phyloP scores from a whole-genome alignment of 1,140 invertebrate species.

The Trypoxylus dichotomus region DNA sequence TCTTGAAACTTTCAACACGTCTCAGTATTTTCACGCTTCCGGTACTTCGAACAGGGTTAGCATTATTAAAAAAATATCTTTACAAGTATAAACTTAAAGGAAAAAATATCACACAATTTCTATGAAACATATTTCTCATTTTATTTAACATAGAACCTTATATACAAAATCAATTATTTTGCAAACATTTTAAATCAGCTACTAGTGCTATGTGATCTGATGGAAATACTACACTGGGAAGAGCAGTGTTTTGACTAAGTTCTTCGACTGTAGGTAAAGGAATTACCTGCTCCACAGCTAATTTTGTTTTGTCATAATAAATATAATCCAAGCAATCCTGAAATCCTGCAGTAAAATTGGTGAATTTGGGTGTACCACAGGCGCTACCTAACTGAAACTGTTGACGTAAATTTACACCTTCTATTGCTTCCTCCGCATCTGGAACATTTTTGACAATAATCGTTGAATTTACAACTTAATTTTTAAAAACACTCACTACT shows the following conservation, averaged over 20 bases:
- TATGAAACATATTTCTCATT: no score
- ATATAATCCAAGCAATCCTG: conserved; percentile 92
- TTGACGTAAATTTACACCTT: conserved; percentile 64
- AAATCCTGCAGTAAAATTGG: conserved; percentile 85
- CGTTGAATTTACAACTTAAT: neutral
- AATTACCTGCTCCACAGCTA: conserved; percentile 72
- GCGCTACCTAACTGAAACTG: conserved; percentile 68
- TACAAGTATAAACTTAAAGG: no score
- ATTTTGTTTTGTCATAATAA: conserved; percentile 71
- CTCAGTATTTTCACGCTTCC: no score
- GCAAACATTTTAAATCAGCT: conserved; percentile 69
- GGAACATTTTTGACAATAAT: conserved; percentile 33
- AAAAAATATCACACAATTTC: no score
- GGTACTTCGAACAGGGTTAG: no score
- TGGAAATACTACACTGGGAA: conserved; percentile 86
- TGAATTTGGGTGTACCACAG: conserved; percentile 77
- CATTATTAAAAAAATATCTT: no score
- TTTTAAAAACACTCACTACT: conserved; percentile 63
- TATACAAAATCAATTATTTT: neutral
- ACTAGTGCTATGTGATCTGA: conserved; percentile 92
- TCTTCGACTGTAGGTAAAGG: conserved; percentile 81
- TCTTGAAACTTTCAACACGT: no score
- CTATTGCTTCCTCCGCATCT: conserved; percentile 69
- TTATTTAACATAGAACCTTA: no score
- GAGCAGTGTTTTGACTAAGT: conserved; percentile 69